These are phyloP conservation scores for Piprites chloris DNA, from an alignment of 2,113 vertebrate species.

Conservation along the genomic window DNA sequence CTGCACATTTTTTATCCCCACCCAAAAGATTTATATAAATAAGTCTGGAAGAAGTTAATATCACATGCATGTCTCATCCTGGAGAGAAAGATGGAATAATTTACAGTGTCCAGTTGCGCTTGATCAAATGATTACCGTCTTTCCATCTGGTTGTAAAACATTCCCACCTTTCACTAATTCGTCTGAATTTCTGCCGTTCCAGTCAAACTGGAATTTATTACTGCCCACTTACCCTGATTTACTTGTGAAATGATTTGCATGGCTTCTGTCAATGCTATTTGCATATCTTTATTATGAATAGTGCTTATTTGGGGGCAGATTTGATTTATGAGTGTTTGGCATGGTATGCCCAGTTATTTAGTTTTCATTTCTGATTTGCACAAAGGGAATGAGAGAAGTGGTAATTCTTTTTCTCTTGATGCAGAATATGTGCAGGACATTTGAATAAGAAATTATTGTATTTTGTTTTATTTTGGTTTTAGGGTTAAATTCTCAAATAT, in stretches of 20 bases:
- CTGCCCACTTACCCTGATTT: constrained; percentile 71
- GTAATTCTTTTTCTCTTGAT: constrained; percentile 25
- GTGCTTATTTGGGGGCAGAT: constrained; percentile 64
- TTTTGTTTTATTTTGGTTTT: background rate
- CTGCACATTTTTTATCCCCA: background rate
- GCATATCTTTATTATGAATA: constrained; percentile 70
- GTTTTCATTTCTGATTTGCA: constrained; percentile 65
- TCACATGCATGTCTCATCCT: background rate
- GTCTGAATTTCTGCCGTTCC: constrained; percentile 68
- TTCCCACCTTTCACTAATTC: constrained; percentile 67
- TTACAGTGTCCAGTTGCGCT: constrained; percentile 60
- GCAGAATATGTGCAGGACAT: background rate
- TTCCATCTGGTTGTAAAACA: constrained; percentile 68
- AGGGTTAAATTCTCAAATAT: background rate
- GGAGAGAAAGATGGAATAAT: constrained; percentile 49
- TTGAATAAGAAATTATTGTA: background rate
- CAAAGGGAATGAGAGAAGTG: constrained; percentile 17
- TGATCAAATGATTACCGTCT: constrained; percentile 61
- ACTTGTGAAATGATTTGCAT: constrained; percentile 65
- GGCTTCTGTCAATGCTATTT: constrained; percentile 67
- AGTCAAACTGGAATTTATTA: constrained; percentile 75
- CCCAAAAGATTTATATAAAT: background rate
- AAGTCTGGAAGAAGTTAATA: background rate
- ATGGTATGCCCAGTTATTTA: constrained; percentile 58
- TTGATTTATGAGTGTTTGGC: constrained; percentile 70